Evolutionary conservation across 2,113 vertebrate species (phyloP), one percentile per base, ranked within the genome.

Genomic region (Oceanites oceanicus): DNA sequence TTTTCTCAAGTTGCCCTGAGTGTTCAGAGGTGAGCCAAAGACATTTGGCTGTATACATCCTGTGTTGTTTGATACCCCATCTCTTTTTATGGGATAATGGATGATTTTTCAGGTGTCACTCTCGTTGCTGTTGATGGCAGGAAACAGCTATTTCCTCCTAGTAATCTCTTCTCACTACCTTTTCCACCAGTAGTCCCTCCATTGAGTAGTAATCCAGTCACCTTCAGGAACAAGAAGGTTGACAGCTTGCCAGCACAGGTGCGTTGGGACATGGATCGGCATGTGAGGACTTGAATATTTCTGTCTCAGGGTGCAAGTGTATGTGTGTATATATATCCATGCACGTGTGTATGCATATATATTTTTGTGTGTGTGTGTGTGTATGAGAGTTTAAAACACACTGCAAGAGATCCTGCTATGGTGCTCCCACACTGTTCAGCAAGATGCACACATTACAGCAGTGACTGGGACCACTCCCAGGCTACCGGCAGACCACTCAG

Each of bases 201-300:
- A 77, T 44, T 44, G 61, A 92, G 16, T 25, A 88, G 78, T 88
- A 90, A 96, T 66, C 72, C 62, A 91, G 25, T 90, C 91, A 94
- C 40, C 55, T 73, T 80, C 71, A 91, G 58, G 22, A 90, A 70
- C 34, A 38, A 61, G 59, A 53, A 53, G 34, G 23, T 27, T 84
- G 92, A 80, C 21, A 78, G 34, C 59, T 94, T 70, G 27, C 70
- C 49, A 63, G 32, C 36, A 77, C n/a, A 74, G n/a, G 29, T 88
- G 40, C 86, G 29, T 45, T 72, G 49, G 9, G 38, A 73, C 20
- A 16, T n/a, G 23, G 50, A 19, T 27, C 58, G 14, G 55, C n/a
- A 23, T 25, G 11, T 59, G 30, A 13, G 12, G 7, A 18, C 7
- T 75, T 61, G 17, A 34, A 3, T 59, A 71, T 68, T 88, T 94